These are phyloP conservation scores for Microtus ochrogaster DNA, from an alignment of 2,113 vertebrate genomes.

Conservation along the genomic window DNA sequence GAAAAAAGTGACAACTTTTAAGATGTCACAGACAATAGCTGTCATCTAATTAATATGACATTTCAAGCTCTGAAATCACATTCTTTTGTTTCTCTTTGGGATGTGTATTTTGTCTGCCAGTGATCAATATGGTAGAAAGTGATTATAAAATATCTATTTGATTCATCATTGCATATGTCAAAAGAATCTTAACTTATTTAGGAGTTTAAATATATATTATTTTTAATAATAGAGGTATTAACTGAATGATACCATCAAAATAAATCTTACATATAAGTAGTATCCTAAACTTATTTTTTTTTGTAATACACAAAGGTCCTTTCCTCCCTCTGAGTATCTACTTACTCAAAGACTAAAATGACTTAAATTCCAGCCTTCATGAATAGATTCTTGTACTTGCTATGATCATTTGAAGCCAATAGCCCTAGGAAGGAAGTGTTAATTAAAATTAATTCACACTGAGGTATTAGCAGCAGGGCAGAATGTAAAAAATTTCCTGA, in stretches of 20 bases:
- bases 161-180: background rate
- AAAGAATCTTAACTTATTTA: conserved; percentile 44
- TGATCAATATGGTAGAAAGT: background rate
- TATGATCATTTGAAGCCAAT: conserved; percentile 63
- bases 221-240: conserved; percentile 8
- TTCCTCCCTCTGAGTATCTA: conserved; percentile 25
- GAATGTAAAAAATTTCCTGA: conserved; percentile 38
- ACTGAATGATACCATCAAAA: background rate
- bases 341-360: background rate
- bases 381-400: conserved; percentile 35
- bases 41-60: background rate
- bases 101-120: background rate
- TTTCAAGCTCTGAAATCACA: background rate
- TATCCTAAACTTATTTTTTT: conserved; percentile 28
- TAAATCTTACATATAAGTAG: background rate
- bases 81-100: background rate
- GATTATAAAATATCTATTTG: background rate
- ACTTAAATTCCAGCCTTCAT: conserved; percentile 54
- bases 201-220: conserved; percentile 8
- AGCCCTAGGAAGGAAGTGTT: conserved; percentile 60
- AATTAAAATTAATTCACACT: conserved; percentile 78
- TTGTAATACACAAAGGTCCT: background rate
- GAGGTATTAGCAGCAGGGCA: conserved; percentile 49
- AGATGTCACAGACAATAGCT: background rate
- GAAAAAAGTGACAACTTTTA: background rate